Evolutionary conservation across 2,113 vertebrate species (phyloP).

Genomic region (Lepus timidus): DNA sequence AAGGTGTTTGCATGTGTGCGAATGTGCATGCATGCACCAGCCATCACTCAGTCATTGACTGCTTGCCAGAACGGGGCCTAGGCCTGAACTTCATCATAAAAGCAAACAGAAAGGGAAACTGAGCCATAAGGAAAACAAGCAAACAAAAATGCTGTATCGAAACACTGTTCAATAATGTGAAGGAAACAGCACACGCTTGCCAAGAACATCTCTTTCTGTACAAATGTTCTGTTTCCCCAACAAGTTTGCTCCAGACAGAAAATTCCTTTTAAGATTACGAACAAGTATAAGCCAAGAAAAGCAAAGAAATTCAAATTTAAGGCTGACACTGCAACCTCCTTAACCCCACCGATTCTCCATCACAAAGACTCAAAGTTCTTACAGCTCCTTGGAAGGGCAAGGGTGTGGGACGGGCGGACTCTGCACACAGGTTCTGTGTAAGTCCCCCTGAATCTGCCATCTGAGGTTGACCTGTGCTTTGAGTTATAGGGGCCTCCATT

Average conservation of each 20-base stretch:
- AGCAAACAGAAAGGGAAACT: slow-evolving; percentile 81
- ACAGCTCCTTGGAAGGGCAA: slow-evolving; percentile 63
- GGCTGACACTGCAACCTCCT: slow-evolving; percentile 84
- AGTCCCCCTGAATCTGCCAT: slow-evolving; percentile 66
- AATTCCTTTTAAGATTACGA: slow-evolving; percentile 81
- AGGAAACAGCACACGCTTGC: slow-evolving; percentile 70
- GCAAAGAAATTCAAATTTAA: slow-evolving; percentile 87
- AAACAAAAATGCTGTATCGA: slow-evolving; percentile 78
- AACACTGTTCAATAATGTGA: slow-evolving; percentile 75
- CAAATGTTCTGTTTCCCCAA: slow-evolving; percentile 83
- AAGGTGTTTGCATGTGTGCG: not conserved
- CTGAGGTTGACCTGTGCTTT: not conserved
- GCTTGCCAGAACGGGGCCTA: slow-evolving; percentile 57
- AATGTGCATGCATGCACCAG: not conserved
- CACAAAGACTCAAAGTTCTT: slow-evolving; percentile 79
- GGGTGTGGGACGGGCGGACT: slow-evolving; percentile 65
- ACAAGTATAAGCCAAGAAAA: slow-evolving; percentile 85
- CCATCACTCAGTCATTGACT: slow-evolving; percentile 68
- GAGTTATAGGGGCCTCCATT: not conserved
- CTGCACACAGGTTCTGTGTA: slow-evolving; percentile 58
- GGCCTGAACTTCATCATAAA: slow-evolving; percentile 69
- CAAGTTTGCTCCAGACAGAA: slow-evolving; percentile 83
- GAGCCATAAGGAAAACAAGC: slow-evolving; percentile 76
- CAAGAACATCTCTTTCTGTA: slow-evolving; percentile 83
- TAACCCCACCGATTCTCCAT: slow-evolving; percentile 67